These are phyloP conservation scores for Trachops cirrhosus DNA, from an alignment of 2,797 vertebrate species.

Conservation along the genomic window DNA sequence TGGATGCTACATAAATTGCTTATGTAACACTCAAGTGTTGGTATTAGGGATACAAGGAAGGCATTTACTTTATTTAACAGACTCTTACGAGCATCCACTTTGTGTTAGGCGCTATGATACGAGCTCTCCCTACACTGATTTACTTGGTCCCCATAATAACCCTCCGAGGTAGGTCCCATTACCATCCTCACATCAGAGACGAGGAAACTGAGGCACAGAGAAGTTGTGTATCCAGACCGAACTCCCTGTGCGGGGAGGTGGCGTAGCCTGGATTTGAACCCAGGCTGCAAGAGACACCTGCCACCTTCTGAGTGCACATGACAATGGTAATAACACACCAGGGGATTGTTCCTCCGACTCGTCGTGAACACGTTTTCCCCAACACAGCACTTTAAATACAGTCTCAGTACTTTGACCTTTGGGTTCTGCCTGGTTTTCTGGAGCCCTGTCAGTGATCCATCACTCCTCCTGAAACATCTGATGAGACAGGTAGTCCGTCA, in stretches of 20 bases:
- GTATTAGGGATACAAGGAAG: neutral
- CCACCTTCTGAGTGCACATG: accelerated
- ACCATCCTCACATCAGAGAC: neutral
- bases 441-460: neutral
- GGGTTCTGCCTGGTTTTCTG: neutral
- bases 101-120: neutral
- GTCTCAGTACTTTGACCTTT: neutral
- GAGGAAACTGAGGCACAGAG: neutral
- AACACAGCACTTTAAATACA: neutral
- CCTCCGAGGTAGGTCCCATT: neutral
- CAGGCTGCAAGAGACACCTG: neutral
- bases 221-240: neutral
- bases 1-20: neutral
- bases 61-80: neutral
- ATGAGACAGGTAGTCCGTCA: neutral
- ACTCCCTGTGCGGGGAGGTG: neutral
- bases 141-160: neutral
- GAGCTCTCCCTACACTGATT: neutral
- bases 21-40: neutral
- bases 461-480: neutral
- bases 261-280: neutral
- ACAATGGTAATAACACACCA: neutral
- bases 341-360: neutral
- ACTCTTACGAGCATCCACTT: neutral
- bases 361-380: neutral